A percentile compares a stretch with the other conserved stretches of the same genome.
These are phyloP conservation scores for Desoria tigrina DNA, from an alignment of 2,888 invertebrate genomes.

Conservation along the genomic window DNA sequence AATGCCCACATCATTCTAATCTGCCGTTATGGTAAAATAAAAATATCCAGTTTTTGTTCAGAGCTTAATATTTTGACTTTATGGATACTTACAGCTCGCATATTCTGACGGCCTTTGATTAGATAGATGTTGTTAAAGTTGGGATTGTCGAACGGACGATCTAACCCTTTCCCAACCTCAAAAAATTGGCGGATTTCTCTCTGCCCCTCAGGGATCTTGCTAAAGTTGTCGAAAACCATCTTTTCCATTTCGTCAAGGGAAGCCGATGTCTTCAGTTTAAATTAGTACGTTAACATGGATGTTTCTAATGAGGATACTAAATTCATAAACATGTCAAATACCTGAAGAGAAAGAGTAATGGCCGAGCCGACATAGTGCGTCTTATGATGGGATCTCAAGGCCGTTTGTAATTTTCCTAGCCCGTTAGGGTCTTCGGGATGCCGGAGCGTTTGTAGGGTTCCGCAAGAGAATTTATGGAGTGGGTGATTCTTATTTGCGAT, in stretches of 20 bases:
- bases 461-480: constrained; percentile 19
- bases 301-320: no score
- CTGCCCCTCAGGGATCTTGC: constrained; percentile 6
- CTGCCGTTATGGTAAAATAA: neutral
- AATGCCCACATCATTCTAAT: neutral
- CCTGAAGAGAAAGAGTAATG: constrained; percentile 20
- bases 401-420: neutral
- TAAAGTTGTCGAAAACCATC: constrained; percentile 3
- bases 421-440: neutral
- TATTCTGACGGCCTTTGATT: neutral
- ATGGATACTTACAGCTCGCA: neutral
- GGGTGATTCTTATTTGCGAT: constrained; percentile 19
- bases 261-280: neutral
- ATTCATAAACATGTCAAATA: no score
- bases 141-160: neutral
- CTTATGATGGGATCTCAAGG: constrained; percentile 5
- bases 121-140: neutral
- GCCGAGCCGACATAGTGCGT: constrained; percentile 22
- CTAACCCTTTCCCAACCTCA: neutral
- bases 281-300: no score
- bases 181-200: neutral
- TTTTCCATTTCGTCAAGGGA: constrained; percentile 17
- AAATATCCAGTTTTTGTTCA: neutral
- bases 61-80: neutral
- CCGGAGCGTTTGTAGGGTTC: constrained; percentile 17